Evolutionary conservation across 92 coral and sea anemone species (phyloP), one percentile per base, ranked within the genome.

Genomic region (Pocillopora grandis): DNA sequence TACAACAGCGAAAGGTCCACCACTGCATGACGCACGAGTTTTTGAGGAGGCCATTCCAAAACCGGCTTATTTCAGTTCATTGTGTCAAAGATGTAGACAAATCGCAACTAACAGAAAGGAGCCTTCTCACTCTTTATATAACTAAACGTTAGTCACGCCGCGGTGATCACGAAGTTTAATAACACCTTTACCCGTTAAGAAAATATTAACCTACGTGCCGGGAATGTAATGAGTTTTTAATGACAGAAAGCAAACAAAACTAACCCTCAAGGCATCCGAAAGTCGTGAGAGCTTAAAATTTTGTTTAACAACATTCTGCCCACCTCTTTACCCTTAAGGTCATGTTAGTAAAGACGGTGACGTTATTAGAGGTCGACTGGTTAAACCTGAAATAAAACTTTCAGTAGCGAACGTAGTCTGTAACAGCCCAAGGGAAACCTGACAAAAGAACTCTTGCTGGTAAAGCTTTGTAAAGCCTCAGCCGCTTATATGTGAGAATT

Each of bases 1-100:
- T 36, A 80, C 76, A 33, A 80, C 84, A 3, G 69, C 60, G 19
- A 56, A 19, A 2, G 36, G 61, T 10, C 61, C 79, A 17, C 52
- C 10, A 10, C 52, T 42, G 5, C 66, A 31, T 12, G 75, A 55
- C 20, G 20, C 10, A 5, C 73, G 66, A 20, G 55, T 12, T 16
- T 70, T 70, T 8, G 19, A 35, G 35, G 83, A 64, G 58, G 75
- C 76, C 84, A 67, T 68, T 68, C 75, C 33, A 68, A 52, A 55
- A 16, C 52, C 57, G 11, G 9, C 10, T 57, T 11, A 20, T 66
- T 16, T 65, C 60, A 19, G 37, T 16, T 59, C 27, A 16, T 5
- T 77, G 9, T 48, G 1, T 49, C 36, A 20, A 48, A 17, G 60
- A 48, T 19, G 19, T 16, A 12, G 33, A 5, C 27, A 15, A 67